Conservation (phyloP, 1,140 invertebrate species). For the Kradibia gibbosae region DNA sequence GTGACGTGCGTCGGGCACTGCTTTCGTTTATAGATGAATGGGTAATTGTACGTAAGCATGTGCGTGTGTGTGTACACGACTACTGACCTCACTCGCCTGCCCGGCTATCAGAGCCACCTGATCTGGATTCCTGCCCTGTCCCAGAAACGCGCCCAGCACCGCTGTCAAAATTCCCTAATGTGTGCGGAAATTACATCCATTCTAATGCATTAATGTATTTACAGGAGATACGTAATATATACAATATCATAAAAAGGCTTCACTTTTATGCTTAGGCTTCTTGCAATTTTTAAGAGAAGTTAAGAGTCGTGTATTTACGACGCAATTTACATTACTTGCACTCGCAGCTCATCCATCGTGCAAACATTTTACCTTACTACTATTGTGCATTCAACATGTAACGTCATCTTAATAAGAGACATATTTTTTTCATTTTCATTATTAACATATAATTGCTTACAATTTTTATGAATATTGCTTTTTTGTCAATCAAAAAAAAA, state of each 20-base stretch:
- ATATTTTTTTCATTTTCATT: too few relatives aligned
- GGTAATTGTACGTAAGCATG: neutral
- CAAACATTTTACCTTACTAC: too few relatives aligned
- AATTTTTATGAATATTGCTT: neutral
- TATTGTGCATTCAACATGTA: too few relatives aligned
- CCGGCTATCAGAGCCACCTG: conserved; percentile 92
- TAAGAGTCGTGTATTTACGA: conserved; percentile 5
- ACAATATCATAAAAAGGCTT: neutral
- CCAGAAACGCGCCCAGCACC: conserved; percentile 88
- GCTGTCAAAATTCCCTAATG: conserved; percentile 90
- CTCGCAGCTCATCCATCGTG: too few relatives aligned
- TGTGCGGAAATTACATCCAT: conserved; percentile 58
- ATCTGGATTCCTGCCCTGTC: conserved; percentile 86
- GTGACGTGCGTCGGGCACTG: neutral
- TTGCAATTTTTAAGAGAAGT: too few relatives aligned
- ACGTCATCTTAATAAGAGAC: too few relatives aligned
- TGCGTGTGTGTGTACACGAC: conserved; percentile 16
- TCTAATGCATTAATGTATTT: conserved; percentile 48
- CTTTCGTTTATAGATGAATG: neutral
- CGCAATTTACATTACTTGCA: neutral
- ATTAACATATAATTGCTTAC: neutral
- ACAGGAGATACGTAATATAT: conserved; percentile 31
- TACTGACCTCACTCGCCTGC: conserved; percentile 92
- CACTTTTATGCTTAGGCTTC: neutral
- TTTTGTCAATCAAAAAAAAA: neutral